Evolutionary conservation across 2,888 invertebrate species (phyloP).

Genomic region (Phlogophora meticulosa): DNA sequence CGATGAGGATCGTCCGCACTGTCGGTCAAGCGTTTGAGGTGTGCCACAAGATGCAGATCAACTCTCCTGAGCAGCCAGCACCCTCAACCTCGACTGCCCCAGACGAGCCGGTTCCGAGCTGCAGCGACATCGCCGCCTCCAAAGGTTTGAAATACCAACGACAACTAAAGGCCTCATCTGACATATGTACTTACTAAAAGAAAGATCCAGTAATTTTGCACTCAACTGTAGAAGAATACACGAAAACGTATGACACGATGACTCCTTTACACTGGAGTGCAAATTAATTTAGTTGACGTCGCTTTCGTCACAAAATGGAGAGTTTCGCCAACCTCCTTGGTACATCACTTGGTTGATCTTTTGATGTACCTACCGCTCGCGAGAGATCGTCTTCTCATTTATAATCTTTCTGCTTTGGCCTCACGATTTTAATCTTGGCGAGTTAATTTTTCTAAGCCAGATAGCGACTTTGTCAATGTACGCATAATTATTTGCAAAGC

Average conservation of each 20-base stretch:
- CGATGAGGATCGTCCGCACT: constrained; percentile 99
- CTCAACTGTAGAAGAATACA: constrained; percentile 2
- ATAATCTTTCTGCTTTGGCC: constrained; percentile 43
- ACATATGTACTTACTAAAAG: constrained; percentile 10
- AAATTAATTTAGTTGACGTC: constrained; percentile 37
- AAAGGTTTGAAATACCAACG: constrained; percentile 78
- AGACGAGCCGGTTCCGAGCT: constrained; percentile 74
- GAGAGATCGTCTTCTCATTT: constrained; percentile 33
- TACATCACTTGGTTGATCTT: constrained; percentile 27
- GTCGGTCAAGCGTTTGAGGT: constrained; percentile 99
- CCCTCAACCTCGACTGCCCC: constrained; percentile 84
- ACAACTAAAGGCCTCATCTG: constrained; percentile 33
- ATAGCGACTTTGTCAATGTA: constrained; percentile 59
- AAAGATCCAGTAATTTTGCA: background rate
- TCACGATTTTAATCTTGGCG: constrained; percentile 54
- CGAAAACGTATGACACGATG: constrained; percentile 28
- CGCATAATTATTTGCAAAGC: constrained; percentile 57
- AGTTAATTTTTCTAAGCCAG: constrained; percentile 37
- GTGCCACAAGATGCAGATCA: constrained; percentile 98
- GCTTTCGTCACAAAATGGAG: constrained; percentile 30
- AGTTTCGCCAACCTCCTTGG: constrained; percentile 40
- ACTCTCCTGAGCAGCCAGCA: constrained; percentile 83
- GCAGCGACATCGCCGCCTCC: constrained; percentile 76
- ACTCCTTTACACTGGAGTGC: constrained; percentile 33
- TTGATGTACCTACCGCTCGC: constrained; percentile 27